These are phyloP conservation scores for Pitta sordida DNA, from an alignment of 2,113 vertebrate genomes.

Conservation along the genomic window DNA sequence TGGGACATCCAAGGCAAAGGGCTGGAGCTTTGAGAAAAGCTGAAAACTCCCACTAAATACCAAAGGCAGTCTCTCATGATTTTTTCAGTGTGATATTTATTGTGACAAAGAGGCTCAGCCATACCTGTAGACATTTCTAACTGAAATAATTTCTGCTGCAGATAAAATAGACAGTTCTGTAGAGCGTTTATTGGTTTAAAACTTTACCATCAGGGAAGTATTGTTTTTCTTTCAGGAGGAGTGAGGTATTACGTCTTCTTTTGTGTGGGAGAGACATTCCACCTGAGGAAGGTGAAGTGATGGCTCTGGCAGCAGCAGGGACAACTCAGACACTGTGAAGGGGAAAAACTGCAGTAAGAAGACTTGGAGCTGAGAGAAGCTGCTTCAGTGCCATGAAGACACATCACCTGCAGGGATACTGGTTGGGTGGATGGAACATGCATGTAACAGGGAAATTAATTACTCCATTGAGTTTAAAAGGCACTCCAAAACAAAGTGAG, in stretches of 20 bases:
- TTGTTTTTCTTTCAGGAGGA: neutral
- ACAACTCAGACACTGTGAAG: neutral
- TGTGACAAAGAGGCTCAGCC: neutral
- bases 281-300: neutral
- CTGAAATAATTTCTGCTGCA: neutral
- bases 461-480: neutral
- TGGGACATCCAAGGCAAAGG: neutral
- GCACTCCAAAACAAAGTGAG: neutral
- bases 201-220: neutral
- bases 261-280: neutral
- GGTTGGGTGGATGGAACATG: neutral
- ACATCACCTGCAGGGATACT: neutral
- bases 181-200: neutral
- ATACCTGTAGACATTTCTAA: neutral
- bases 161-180: neutral
- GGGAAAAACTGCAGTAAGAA: neutral
- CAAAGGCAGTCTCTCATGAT: neutral
- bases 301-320: neutral
- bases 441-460: neutral
- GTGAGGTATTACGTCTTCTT: neutral
- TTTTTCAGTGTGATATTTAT: neutral
- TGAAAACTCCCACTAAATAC: neutral
- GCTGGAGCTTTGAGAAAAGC: neutral
- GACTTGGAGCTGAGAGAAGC: neutral
- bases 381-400: neutral